phyloP scores from a whole-genome alignment of 2,797 vertebrate species.

The Coranthus polyacanthus region DNA sequence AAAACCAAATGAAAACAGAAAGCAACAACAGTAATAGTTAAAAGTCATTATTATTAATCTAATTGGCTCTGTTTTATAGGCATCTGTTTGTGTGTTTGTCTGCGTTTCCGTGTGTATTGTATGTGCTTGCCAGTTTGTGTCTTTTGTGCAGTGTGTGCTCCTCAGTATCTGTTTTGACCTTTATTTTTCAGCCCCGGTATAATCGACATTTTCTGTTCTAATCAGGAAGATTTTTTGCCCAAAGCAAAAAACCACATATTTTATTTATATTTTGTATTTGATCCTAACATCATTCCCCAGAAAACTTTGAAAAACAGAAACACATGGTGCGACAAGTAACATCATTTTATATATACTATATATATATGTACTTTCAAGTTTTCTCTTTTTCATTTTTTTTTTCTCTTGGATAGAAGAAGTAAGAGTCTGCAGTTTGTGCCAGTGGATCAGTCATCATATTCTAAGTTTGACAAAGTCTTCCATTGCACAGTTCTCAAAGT shows the following conservation, averaged over 20 bases:
- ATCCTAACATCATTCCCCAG: slow-evolving; percentile 68
- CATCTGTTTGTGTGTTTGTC: slow-evolving; percentile 43
- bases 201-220: slow-evolving; percentile 48
- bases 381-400: slow-evolving; percentile 49
- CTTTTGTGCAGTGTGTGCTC: slow-evolving; percentile 54
- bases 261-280: slow-evolving; percentile 53
- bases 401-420: slow-evolving; percentile 31
- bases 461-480: slow-evolving; percentile 33
- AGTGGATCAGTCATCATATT: slow-evolving; percentile 23
- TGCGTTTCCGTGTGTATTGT: slow-evolving; percentile 29
- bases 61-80: slow-evolving; percentile 64
- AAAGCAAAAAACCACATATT: slow-evolving; percentile 58
- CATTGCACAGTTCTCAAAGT: slow-evolving; percentile 18
- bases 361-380: slow-evolving; percentile 71
- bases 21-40: slow-evolving; percentile 69
- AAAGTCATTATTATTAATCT: slow-evolving; percentile 64
- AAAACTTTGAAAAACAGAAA: slow-evolving; percentile 76
- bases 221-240: slow-evolving; percentile 49
- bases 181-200: slow-evolving; percentile 43
- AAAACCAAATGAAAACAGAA: slow-evolving; percentile 77
- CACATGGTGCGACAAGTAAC: slow-evolving; percentile 80
- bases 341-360: slow-evolving; percentile 66
- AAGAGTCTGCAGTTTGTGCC: slow-evolving; percentile 52
- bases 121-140: slow-evolving; percentile 48
- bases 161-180: slow-evolving; percentile 37